Evolutionary conservation across 2,888 invertebrate genomes (phyloP).

Genomic region (Polydrusus pterygomalis): DNA sequence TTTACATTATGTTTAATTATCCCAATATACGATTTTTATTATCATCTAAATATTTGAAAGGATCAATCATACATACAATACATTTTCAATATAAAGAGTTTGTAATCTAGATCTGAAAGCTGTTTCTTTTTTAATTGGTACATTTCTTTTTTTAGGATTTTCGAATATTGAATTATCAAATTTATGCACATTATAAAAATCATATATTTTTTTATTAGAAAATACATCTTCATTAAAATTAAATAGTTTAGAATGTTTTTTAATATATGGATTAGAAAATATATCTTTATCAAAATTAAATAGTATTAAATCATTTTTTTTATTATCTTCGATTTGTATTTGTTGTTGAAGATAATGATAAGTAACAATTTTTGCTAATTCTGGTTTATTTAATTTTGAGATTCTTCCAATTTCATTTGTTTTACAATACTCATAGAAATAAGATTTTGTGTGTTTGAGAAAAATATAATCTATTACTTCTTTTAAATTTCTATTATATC

Average conservation of each 20-base stretch:
- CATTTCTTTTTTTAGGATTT: no score
- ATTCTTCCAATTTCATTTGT: not conserved
- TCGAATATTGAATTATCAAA: no score
- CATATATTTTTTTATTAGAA: not conserved
- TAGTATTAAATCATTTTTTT: not conserved
- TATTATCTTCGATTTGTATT: not conserved
- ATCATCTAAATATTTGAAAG: not conserved
- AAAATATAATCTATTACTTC: not conserved
- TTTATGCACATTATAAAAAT: not conserved
- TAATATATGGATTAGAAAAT: conserved; percentile 1
- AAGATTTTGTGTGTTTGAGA: not conserved
- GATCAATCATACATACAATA: not conserved
- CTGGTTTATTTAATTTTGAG: not conserved
- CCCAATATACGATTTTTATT: conserved; percentile 6
- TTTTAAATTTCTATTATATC: not conserved
- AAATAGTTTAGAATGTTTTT: not conserved
- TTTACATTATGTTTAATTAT: not conserved
- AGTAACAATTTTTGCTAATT: not conserved
- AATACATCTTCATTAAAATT: not conserved
- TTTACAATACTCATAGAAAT: not conserved
- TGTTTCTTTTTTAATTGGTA: no score
- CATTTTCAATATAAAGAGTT: not conserved
- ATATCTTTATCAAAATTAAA: not conserved
- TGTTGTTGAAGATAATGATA: not conserved
- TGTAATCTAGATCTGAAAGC: not conserved